phyloP scores from a whole-genome alignment of 2,113 vertebrate species.

The Cavia porcellus region DNA sequence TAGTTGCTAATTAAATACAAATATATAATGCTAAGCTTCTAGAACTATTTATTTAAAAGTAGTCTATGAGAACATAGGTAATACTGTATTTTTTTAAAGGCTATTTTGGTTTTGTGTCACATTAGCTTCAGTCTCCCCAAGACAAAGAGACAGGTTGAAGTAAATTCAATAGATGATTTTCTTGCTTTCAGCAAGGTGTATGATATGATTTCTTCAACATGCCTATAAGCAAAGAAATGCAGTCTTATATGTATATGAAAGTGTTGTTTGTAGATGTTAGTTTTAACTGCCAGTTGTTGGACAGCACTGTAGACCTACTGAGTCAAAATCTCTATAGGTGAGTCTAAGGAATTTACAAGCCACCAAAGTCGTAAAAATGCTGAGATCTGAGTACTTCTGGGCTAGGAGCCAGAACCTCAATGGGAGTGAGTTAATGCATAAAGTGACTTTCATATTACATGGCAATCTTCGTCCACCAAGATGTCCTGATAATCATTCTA shows the following conservation, averaged over 20 bases:
- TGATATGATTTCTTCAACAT: neutral
- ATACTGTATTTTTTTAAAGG: neutral
- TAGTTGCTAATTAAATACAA: slow-evolving; percentile 43
- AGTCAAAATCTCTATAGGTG: neutral
- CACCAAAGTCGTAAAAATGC: neutral
- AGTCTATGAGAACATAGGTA: neutral
- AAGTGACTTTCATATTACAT: neutral
- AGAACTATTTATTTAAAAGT: neutral
- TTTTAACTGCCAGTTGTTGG: neutral
- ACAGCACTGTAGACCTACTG: neutral
- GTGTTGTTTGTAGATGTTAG: neutral
- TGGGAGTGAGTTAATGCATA: neutral
- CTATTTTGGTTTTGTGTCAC: neutral
- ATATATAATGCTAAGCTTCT: neutral
- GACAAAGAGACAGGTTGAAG: neutral
- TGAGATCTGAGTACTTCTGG: neutral
- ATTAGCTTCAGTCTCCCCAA: neutral
- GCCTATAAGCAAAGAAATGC: neutral
- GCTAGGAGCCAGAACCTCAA: neutral
- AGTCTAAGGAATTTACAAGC: slow-evolving; percentile 10
- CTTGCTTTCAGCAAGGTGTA: neutral
- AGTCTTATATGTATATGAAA: neutral
- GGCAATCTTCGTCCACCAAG: neutral
- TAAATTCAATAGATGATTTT: neutral
- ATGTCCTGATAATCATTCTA: slow-evolving; percentile 15